A percentile compares a stretch with the other conserved stretches of the same genome.
phyloP scores from a whole-genome alignment of 2,113 vertebrate genomes.

The Pitta sordida region DNA sequence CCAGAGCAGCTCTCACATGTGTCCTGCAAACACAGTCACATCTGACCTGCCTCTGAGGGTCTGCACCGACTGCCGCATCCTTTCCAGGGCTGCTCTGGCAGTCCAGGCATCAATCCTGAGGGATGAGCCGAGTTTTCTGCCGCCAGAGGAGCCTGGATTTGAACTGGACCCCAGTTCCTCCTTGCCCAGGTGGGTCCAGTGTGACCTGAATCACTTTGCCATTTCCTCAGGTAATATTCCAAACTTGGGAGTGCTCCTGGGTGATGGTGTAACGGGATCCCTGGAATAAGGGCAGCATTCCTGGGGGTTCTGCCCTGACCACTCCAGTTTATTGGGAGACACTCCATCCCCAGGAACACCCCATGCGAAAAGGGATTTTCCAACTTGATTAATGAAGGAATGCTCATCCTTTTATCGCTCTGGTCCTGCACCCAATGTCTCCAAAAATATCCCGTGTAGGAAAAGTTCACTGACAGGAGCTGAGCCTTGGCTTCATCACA shows the following conservation, averaged over 20 bases:
- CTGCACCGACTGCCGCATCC: neutral
- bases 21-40: neutral
- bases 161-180: neutral
- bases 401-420: neutral
- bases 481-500: neutral
- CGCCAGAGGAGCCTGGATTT: neutral
- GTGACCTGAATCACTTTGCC: neutral
- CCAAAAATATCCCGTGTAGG: neutral
- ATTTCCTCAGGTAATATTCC: neutral
- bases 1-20: neutral
- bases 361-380: neutral
- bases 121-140: neutral
- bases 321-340: rapidly evolving
- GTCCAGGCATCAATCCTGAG: neutral
- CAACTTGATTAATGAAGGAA: neutral
- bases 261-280: rapidly evolving
- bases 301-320: rapidly evolving
- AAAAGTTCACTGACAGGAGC: neutral
- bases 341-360: rapidly evolving
- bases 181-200: neutral
- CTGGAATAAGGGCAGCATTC: neutral
- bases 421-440: neutral
- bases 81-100: neutral
- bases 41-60: constrained; percentile 5
- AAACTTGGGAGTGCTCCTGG: neutral